These are phyloP conservation scores for Tetrao urogallus DNA, from an alignment of 2,113 vertebrate species.

Conservation along the genomic window DNA sequence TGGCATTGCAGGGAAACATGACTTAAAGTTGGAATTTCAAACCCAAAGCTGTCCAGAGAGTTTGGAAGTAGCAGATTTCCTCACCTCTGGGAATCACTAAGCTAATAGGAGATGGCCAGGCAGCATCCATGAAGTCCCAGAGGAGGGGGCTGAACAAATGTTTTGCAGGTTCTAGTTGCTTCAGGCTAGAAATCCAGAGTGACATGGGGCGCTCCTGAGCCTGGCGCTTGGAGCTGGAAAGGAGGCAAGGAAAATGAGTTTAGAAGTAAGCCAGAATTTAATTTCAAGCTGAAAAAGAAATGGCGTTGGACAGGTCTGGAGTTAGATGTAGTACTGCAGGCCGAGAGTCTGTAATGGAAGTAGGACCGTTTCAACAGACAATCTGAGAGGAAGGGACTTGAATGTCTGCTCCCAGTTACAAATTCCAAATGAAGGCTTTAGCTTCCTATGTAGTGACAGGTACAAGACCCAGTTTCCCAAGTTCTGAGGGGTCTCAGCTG, in stretches of 20 bases:
- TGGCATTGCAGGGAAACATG: fast-evolving
- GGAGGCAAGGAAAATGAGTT: neutral
- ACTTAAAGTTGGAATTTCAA: neutral
- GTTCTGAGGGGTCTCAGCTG: neutral
- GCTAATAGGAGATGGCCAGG: conserved; percentile 92
- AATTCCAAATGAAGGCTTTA: neutral
- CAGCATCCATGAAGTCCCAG: conserved; percentile 90
- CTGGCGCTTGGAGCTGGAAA: conserved; percentile 85
- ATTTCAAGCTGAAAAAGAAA: neutral
- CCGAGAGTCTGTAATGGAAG: neutral
- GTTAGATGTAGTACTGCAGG: neutral
- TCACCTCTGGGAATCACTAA: conserved; percentile 90
- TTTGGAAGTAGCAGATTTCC: neutral
- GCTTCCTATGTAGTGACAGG: fast-evolving
- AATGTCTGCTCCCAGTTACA: neutral
- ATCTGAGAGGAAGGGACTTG: neutral
- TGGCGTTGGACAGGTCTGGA: neutral
- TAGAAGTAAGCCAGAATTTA: neutral
- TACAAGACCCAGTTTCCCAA: neutral
- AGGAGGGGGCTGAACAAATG: conserved; percentile 86
- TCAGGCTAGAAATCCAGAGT: conserved; percentile 88
- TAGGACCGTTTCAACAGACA: neutral
- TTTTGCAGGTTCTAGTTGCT: conserved; percentile 86
- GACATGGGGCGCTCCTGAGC: conserved; percentile 92
- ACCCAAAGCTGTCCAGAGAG: neutral